These are phyloP conservation scores for Uloborus plumipes DNA, from an alignment of 2,888 invertebrate species.

Conservation along the genomic window DNA sequence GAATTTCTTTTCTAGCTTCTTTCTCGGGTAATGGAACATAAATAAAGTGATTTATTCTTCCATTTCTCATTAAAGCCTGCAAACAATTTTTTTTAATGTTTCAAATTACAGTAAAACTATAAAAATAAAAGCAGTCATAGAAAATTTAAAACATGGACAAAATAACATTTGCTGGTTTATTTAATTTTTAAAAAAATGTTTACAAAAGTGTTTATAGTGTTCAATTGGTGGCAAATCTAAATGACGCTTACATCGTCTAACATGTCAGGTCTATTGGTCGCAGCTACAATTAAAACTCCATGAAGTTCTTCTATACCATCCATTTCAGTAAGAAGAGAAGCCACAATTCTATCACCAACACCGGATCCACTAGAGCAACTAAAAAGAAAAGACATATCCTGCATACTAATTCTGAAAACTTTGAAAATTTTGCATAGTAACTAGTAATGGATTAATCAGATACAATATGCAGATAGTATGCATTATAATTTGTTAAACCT, in stretches of 20 bases:
- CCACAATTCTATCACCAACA: constrained; percentile 92
- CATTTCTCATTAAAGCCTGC: constrained; percentile 53
- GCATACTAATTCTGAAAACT: neutral
- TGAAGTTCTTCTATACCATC: constrained; percentile 91
- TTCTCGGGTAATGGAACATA: constrained; percentile 82
- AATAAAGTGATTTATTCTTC: constrained; percentile 52
- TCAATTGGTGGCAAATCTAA: constrained; percentile 2
- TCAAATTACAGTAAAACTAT: too few species aligned
- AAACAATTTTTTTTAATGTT: too few species aligned
- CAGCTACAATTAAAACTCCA: constrained; percentile 92
- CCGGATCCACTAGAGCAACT: constrained; percentile 75
- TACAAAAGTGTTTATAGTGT: too few species aligned
- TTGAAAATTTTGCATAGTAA: too few species aligned
- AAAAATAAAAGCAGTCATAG: too few species aligned
- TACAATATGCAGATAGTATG: too few species aligned
- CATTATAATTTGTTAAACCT: too few species aligned
- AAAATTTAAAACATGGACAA: neutral
- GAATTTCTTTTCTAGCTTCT: constrained; percentile 84
- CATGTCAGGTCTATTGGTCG: constrained; percentile 96
- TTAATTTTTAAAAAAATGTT: neutral
- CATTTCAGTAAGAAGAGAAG: constrained; percentile 92
- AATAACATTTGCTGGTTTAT: neutral
- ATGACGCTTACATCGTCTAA: constrained; percentile 81
- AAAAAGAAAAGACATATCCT: neutral
- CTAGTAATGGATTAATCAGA: too few species aligned